Evolutionary conservation across 2,888 invertebrate species (phyloP).

Genomic region (Lasiommata megera): DNA sequence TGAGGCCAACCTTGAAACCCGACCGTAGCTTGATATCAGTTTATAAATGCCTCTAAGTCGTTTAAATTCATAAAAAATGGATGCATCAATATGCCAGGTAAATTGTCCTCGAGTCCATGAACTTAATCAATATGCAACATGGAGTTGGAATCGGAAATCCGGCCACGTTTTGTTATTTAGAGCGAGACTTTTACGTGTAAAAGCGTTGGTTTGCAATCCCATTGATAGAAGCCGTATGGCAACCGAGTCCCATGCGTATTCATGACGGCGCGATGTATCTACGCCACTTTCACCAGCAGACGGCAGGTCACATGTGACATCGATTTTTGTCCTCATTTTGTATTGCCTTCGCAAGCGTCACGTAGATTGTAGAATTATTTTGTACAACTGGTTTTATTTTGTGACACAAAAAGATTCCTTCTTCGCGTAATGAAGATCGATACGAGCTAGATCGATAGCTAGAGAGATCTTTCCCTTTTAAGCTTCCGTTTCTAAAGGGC

Average conservation of each 20-base stretch:
- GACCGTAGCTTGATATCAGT: too few species aligned
- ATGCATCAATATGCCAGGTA: not conserved
- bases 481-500: too few species aligned
- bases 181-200: constrained; percentile 66
- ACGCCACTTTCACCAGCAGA: constrained; percentile 63
- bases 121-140: constrained; percentile 29
- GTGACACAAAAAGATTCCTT: constrained; percentile 68
- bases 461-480: too few species aligned
- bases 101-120: not conserved
- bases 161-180: constrained; percentile 67
- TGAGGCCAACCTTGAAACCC: too few species aligned
- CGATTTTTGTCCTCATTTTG: constrained; percentile 51
- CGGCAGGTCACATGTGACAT: constrained; percentile 58
- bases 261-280: constrained; percentile 41
- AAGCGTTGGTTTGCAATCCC: constrained; percentile 63
- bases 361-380: constrained; percentile 12
- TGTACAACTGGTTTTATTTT: constrained; percentile 25
- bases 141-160: constrained; percentile 61
- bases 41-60: too few species aligned
- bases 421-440: too few species aligned
- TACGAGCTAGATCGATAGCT: too few species aligned
- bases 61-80: too few species aligned
- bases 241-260: constrained; percentile 46
- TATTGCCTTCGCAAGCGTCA: constrained; percentile 23
- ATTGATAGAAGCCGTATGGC: constrained; percentile 62